These are phyloP conservation scores for Hypercompe scribonia DNA, from an alignment of 2,888 invertebrate species.

Conservation along the genomic window DNA sequence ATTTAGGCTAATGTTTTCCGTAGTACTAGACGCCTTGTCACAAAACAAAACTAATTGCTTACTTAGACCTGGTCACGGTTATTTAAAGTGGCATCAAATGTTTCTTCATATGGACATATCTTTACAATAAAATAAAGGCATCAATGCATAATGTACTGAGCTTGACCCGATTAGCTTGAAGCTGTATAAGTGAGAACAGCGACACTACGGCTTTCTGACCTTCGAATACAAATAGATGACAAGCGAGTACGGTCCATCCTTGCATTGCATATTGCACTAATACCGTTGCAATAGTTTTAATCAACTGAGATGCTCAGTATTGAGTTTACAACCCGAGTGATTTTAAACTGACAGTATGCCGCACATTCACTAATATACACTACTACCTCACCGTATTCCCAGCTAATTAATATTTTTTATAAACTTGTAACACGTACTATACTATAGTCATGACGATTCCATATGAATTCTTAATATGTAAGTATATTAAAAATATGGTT, in stretches of 20 bases:
- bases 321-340: neutral
- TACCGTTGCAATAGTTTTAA: slow-evolving; percentile 8
- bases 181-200: slow-evolving; percentile 56
- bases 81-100: neutral
- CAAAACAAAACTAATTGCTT: neutral
- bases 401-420: no score
- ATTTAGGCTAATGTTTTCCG: slow-evolving; percentile 16
- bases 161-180: slow-evolving; percentile 68
- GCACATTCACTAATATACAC: no score
- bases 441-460: neutral
- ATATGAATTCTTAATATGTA: neutral
- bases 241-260: slow-evolving; percentile 17
- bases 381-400: neutral
- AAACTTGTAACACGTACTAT: no score
- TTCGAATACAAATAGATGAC: slow-evolving; percentile 48
- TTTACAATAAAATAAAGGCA: slow-evolving; percentile 25
- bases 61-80: neutral
- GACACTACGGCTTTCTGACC: slow-evolving; percentile 53
- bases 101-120: slow-evolving; percentile 24
- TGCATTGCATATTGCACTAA: slow-evolving; percentile 11
- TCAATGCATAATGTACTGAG: slow-evolving; percentile 44
- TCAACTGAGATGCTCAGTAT: slow-evolving; percentile 1
- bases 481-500: no score
- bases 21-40: neutral
- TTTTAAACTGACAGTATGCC: no score